Conservation (phyloP, 2,888 invertebrate genomes). For the Plutella xylostella region DNA sequence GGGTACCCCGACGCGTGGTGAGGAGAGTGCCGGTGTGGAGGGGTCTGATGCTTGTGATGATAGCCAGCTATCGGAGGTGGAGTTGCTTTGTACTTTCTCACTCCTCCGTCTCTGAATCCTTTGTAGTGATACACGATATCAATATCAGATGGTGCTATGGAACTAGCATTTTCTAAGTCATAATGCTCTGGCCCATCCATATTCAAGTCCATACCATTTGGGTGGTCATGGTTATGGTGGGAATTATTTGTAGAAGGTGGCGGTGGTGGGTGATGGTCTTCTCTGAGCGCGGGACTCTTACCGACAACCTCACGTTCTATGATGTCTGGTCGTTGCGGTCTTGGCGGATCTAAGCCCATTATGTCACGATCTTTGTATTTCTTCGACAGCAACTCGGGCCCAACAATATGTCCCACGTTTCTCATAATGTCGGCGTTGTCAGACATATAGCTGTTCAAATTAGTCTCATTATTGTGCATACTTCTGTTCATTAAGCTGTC, state of each 20-base stretch:
- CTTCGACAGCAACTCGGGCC: constrained; percentile 87
- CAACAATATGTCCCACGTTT: constrained; percentile 82
- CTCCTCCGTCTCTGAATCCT: constrained; percentile 88
- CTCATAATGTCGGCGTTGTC: constrained; percentile 81
- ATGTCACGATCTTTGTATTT: constrained; percentile 91
- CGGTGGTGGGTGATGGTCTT: constrained; percentile 85
- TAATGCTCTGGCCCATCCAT: constrained; percentile 92
- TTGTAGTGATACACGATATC: constrained; percentile 98
- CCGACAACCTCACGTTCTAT: constrained; percentile 91
- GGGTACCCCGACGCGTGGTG: constrained; percentile 82
- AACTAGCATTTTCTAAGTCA: constrained; percentile 96
- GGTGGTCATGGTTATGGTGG: constrained; percentile 79
- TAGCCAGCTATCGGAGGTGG: constrained; percentile 84
- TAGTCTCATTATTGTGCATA: constrained; percentile 77
- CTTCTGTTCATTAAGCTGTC: constrained; percentile 78
- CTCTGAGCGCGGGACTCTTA: constrained; percentile 83
- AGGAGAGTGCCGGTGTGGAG: constrained; percentile 83
- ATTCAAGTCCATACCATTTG: constrained; percentile 78
- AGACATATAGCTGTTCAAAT: constrained; percentile 76
- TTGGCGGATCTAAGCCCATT: constrained; percentile 75
- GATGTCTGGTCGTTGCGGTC: constrained; percentile 92
- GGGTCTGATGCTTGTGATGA: constrained; percentile 79
- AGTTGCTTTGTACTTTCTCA: constrained; percentile 89
- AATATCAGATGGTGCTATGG: constrained; percentile 97
- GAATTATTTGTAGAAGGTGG: constrained; percentile 79